Base-by-base conservation (phyloP, 2,113 vertebrate genomes). In the Panthera leo region DNA sequence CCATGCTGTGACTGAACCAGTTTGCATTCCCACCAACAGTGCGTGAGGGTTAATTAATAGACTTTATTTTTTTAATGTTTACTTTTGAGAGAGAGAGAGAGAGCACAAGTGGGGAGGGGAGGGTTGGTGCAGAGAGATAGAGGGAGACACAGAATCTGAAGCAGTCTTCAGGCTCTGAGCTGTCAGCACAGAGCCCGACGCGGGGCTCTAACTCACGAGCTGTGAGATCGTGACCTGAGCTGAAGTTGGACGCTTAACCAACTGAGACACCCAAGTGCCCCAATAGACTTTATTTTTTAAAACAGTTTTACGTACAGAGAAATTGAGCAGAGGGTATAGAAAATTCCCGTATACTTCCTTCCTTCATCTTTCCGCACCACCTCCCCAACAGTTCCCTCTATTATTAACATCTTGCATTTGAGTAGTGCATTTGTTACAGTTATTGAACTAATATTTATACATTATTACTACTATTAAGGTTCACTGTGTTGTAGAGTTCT, bases 401-500 rank as follows among this genome's bases (percentile, higher is more conserved):
- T 88, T 63, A 80, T 55, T 90, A 89, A 63, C 36, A 45, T 68
- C 39, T 73, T 80, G 31, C 11, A 78, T 61, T 91, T 13, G 27
- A 88, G 70, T 91, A 55, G 7, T 36, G 63, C 36, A 78, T 70
- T 95, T 71, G 19, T 67, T 88, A 83, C 27, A 70, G 21, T 51
- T 63, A 39, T 42, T 71, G 73, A 95, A 53, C 51, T 95, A 67
- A 73, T 75, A 42, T n/a, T 94, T 36, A 92, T 86, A 88, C 27
- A 53, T 53, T 63, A 9, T 16, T 63, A 25, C 90, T 82, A 63
- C 76, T 67, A 21, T 27, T 95, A 29, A 9, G 36, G 31, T 63
- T 93, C 61, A 63, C 23, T 65, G 31, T 67, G 29, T 27, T 34
- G 34, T 51, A 48, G 15, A 73, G 15, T 42, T 93, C 87, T 91